Conservation (phyloP, 1,140 invertebrate species). For the Zophobas atratus region DNA sequence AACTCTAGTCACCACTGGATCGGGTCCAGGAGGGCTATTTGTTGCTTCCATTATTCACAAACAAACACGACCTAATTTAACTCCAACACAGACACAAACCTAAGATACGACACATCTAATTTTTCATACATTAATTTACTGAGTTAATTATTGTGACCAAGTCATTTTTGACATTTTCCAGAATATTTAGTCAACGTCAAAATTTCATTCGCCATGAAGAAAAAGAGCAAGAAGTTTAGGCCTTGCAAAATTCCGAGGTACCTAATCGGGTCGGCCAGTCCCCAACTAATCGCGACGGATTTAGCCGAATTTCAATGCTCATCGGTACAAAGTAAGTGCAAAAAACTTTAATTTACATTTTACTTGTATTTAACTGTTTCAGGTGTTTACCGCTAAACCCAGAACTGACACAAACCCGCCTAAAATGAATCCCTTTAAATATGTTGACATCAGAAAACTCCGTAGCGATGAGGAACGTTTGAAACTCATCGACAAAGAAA, state of each 20-base stretch:
- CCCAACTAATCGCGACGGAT: constrained; percentile 54
- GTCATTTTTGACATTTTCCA: constrained; percentile 25
- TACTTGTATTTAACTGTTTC: not conserved
- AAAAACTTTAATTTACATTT: constrained; percentile 10
- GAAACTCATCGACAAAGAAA: constrained; percentile 67
- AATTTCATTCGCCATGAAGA: constrained; percentile 33
- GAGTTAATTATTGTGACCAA: not conserved
- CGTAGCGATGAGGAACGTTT: constrained; percentile 60
- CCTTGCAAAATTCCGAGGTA: constrained; percentile 58
- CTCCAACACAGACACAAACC: not conserved
- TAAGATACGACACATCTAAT: too few species aligned
- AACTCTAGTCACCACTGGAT: not conserved
- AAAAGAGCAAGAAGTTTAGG: constrained; percentile 50
- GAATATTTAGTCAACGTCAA: constrained; percentile 25
- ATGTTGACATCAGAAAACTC: constrained; percentile 64
- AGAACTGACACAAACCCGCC: constrained; percentile 67
- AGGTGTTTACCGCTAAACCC: constrained; percentile 60
- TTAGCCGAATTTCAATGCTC: constrained; percentile 62
- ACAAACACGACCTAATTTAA: not conserved
- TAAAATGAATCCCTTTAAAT: constrained; percentile 61
- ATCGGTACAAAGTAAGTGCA: constrained; percentile 59
- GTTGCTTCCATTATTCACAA: constrained; percentile 12
- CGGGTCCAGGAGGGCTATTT: not conserved
- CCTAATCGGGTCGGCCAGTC: constrained; percentile 53
- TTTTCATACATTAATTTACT: constrained; percentile 5